Percentiles rank a stretch among this genome's conserved stretches.
Conservation (phyloP, 2,888 invertebrate genomes). For the Morpho achilles region DNA sequence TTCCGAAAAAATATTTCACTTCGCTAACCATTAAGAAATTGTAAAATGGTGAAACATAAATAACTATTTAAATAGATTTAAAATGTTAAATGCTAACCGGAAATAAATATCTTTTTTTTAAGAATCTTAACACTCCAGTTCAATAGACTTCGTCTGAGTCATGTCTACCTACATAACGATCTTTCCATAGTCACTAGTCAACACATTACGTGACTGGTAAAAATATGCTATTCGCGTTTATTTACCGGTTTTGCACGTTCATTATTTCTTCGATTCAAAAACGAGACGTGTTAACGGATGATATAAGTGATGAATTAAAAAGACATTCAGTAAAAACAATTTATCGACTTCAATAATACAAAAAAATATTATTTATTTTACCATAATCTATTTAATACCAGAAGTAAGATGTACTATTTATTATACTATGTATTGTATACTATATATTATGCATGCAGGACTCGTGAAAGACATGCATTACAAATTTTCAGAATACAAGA, state of each 20-base stretch:
- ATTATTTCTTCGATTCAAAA: neutral
- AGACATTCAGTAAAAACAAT: neutral
- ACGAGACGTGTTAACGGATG: neutral
- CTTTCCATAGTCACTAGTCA: constrained; percentile 10
- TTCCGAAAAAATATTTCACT: too few relatives aligned
- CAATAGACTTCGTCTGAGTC: constrained; percentile 14
- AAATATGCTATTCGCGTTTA: constrained; percentile 12
- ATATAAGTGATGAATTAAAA: neutral
- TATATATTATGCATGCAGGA: too few relatives aligned
- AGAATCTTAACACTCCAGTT: constrained; percentile 8
- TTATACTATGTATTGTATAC: too few relatives aligned
- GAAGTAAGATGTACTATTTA: neutral
- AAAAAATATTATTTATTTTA: neutral
- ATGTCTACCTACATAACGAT: constrained; percentile 17
- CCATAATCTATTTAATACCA: neutral
- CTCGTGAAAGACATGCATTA: too few relatives aligned
- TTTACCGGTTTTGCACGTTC: constrained; percentile 16
- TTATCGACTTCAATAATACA: too few relatives aligned
- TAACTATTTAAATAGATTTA: too few relatives aligned
- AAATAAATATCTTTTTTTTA: neutral
- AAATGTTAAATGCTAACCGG: neutral
- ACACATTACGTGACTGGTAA: constrained; percentile 25
- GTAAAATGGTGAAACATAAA: too few relatives aligned
- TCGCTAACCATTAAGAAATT: too few relatives aligned
- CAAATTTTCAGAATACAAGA: too few relatives aligned